These are phyloP conservation scores for Taeniopygia guttata DNA, from an alignment of 2,797 vertebrate genomes.

Conservation along the genomic window DNA sequence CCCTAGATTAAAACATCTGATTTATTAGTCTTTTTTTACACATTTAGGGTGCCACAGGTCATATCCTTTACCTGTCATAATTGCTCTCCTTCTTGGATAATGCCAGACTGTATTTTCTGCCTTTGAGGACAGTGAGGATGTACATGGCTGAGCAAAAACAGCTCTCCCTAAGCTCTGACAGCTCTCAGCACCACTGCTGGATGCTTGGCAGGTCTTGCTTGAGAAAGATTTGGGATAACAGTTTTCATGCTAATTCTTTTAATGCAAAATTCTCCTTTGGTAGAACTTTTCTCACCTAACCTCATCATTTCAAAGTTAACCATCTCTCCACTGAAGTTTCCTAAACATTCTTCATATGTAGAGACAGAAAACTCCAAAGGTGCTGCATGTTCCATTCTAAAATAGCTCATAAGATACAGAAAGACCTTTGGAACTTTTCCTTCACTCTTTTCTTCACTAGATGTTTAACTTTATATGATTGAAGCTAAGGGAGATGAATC, in stretches of 20 bases:
- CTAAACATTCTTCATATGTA: background rate
- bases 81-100: background rate
- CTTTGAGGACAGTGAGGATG: background rate
- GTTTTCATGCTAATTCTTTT: background rate
- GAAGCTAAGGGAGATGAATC: background rate
- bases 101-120: background rate
- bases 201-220: background rate
- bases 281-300: background rate
- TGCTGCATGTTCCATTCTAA: background rate
- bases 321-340: background rate
- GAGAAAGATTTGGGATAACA: background rate
- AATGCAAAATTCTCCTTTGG: background rate
- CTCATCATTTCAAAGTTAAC: background rate
- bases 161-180: background rate
- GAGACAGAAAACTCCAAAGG: background rate
- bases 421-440: background rate
- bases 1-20: background rate
- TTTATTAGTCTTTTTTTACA: background rate
- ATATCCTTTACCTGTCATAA: background rate
- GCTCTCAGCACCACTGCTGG: background rate
- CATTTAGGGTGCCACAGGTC: background rate
- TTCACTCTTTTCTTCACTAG: background rate
- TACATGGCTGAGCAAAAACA: background rate
- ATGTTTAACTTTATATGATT: background rate
- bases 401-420: background rate